Conservation (phyloP, 2,888 invertebrate genomes). For the Crematogaster levior region DNA sequence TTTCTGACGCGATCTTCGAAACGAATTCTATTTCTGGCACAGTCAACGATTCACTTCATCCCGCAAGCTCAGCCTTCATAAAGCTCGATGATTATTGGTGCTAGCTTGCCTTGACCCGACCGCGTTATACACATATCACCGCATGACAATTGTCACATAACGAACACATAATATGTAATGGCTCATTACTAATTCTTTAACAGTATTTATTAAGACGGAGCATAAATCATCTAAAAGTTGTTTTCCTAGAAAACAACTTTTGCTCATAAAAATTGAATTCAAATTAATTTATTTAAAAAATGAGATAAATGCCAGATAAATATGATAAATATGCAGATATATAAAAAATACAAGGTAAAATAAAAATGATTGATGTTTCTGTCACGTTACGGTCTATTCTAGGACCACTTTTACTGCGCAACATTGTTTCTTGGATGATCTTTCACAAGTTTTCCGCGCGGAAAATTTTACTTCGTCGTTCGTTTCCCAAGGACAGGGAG, state of each 20-base stretch:
- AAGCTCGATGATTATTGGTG: conserved; percentile 55
- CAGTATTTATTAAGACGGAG: neutral
- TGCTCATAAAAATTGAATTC: neutral
- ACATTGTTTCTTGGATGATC: neutral
- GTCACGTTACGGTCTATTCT: no score
- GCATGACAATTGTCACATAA: conserved; percentile 32
- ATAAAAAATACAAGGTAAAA: no score
- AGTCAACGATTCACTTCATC: conserved; percentile 37
- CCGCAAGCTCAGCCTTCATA: conserved; percentile 48
- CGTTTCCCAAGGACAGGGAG: neutral
- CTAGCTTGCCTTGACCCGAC: conserved; percentile 58
- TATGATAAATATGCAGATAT: no score
- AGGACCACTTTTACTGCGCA: neutral
- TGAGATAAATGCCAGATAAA: no score
- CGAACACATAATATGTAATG: neutral
- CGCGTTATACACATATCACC: conserved; percentile 6
- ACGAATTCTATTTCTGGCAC: conserved; percentile 50
- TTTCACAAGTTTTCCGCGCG: neutral
- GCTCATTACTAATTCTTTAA: conserved; percentile 18
- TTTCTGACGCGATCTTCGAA: neutral
- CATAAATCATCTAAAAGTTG: neutral
- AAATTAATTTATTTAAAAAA: no score
- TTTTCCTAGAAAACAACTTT: neutral
- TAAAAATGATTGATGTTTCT: neutral
- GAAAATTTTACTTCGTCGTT: neutral